phyloP scores from a whole-genome alignment of 2,888 invertebrate species.

The Spatulosminthurus flaviceps region DNA sequence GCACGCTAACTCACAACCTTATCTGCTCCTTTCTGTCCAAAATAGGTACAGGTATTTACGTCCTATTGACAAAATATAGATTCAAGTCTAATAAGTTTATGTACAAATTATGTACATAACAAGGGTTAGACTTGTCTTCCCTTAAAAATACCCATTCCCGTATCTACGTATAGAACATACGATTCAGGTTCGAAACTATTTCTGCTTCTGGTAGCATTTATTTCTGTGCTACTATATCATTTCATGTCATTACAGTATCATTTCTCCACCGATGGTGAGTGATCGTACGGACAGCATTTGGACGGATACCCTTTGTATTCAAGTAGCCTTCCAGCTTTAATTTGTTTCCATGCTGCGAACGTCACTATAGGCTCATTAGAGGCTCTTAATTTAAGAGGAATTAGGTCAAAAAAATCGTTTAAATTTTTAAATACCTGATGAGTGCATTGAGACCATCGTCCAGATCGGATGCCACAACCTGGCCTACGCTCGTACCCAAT shows the following conservation, averaged over 20 bases:
- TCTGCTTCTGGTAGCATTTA: neutral
- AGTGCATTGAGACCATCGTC: constrained; percentile 87
- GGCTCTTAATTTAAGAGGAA: neutral
- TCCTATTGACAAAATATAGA: too few relatives aligned
- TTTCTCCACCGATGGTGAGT: neutral
- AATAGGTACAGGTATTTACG: too few relatives aligned
- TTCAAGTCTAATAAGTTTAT: too few relatives aligned
- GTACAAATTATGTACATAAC: too few relatives aligned
- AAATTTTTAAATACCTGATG: constrained; percentile 71
- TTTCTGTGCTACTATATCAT: neutral
- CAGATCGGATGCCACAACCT: constrained; percentile 81
- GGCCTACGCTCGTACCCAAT: constrained; percentile 79
- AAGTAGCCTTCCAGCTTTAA: neutral
- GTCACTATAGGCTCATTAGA: neutral
- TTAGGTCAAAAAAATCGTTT: neutral
- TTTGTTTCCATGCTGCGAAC: neutral
- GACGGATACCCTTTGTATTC: neutral
- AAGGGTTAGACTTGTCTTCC: too few relatives aligned
- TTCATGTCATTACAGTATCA: neutral
- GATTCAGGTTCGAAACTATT: too few relatives aligned
- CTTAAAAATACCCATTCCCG: too few relatives aligned
- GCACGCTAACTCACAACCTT: constrained; percentile 38
- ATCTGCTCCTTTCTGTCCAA: neutral
- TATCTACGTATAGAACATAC: too few relatives aligned
- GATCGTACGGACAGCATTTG: neutral